Evolutionary conservation across 2,113 vertebrate genomes (phyloP).

Genomic region (Hemiscyllium ocellatum): DNA sequence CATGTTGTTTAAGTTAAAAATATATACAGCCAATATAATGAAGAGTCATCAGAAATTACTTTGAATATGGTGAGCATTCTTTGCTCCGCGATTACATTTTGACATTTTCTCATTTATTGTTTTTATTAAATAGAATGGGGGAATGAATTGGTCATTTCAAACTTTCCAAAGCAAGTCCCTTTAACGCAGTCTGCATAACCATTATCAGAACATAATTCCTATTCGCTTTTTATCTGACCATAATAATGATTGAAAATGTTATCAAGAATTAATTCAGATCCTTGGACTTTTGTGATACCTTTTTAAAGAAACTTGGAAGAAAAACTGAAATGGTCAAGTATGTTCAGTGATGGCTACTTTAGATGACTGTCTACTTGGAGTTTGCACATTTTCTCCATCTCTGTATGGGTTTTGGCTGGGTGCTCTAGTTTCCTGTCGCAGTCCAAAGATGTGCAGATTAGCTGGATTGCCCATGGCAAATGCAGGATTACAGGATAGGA

Average conservation of each 20-base stretch:
- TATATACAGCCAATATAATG: neutral
- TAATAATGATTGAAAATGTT: neutral
- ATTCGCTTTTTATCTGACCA: neutral
- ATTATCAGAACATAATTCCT: neutral
- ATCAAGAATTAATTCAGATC: neutral
- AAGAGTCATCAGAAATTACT: neutral
- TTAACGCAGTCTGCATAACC: neutral
- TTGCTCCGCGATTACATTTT: neutral
- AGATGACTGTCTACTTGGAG: too few species aligned
- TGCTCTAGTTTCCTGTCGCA: too few species aligned
- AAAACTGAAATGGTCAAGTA: neutral
- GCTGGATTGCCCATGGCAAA: too few species aligned
- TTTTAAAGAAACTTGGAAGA: neutral
- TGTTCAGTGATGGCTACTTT: neutral
- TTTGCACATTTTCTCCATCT: too few species aligned
- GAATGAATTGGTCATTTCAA: neutral
- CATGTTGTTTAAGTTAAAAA: neutral
- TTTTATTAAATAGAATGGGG: neutral
- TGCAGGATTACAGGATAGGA: too few species aligned
- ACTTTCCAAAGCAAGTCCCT: neutral
- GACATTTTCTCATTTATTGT: neutral
- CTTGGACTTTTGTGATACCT: neutral
- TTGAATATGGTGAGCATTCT: neutral
- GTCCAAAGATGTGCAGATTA: too few species aligned
- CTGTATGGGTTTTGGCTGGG: too few species aligned